A percentile compares a stretch with the other conserved stretches of the same genome.
Conservation (phyloP, 2,888 invertebrate genomes). For the Arrhopalites spinosus region DNA sequence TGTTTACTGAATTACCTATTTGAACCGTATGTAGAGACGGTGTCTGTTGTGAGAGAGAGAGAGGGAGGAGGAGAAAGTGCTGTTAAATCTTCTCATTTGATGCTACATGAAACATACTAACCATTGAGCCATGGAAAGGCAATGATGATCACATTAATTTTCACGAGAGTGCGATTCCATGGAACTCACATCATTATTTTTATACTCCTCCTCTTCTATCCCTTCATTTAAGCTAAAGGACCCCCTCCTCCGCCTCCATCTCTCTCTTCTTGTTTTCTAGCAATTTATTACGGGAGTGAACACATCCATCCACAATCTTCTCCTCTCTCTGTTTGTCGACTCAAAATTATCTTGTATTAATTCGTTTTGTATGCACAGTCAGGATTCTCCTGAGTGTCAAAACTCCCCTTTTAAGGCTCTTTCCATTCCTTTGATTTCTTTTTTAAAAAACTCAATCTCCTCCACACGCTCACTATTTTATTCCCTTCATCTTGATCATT, state of each 20-base stretch:
- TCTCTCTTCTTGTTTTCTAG: background rate
- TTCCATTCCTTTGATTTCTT: background rate
- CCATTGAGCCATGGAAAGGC: conserved; percentile 29
- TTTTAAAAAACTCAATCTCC: background rate
- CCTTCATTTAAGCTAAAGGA: no score
- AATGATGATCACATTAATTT: conserved; percentile 35
- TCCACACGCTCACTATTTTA: background rate
- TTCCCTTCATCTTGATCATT: background rate
- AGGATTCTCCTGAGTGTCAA: no score
- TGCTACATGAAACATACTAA: conserved; percentile 22
- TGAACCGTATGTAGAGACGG: background rate
- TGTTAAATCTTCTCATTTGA: conserved; percentile 32
- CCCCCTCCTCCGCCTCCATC: no score
- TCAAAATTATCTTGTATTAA: no score
- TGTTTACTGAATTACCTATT: background rate
- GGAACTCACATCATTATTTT: conserved; percentile 31
- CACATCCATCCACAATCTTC: background rate
- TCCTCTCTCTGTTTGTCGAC: no score
- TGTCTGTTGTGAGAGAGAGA: background rate
- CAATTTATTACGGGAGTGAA: conserved; percentile 19
- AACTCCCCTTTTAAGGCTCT: background rate
- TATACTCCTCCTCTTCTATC: conserved; percentile 9
- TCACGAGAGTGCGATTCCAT: conserved; percentile 27
- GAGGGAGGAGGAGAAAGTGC: background rate
- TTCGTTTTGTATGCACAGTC: no score